Conservation (phyloP, 2,888 invertebrate genomes). For the Augochlorella aurata region DNA sequence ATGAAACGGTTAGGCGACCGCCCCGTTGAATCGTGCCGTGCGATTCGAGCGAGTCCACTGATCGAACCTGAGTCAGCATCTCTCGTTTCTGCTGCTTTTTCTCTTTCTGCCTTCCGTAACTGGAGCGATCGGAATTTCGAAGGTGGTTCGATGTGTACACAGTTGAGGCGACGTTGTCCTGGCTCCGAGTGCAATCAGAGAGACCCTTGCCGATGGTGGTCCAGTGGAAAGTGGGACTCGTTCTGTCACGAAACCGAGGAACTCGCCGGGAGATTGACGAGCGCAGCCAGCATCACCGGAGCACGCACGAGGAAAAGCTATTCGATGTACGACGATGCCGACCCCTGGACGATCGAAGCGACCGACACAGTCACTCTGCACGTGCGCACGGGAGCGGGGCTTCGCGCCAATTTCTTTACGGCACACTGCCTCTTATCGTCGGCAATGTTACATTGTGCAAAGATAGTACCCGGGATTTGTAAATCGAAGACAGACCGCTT, state of each 20-base stretch:
- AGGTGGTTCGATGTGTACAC: background rate
- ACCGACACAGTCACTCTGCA: conserved; percentile 61
- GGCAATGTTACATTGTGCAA: too few relatives aligned
- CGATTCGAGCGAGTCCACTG: conserved; percentile 43
- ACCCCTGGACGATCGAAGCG: conserved; percentile 68
- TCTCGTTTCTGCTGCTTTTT: conserved; percentile 8
- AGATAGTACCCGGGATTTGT: too few relatives aligned
- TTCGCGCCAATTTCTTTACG: conserved; percentile 64
- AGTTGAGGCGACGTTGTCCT: background rate
- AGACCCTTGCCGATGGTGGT: background rate
- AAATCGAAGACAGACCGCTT: too few relatives aligned
- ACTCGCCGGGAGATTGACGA: conserved; percentile 20
- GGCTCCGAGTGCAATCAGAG: background rate
- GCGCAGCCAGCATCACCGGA: conserved; percentile 57
- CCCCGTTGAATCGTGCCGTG: background rate
- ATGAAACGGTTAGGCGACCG: conserved; percentile 11
- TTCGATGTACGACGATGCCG: conserved; percentile 52
- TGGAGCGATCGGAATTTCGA: background rate
- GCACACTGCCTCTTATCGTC: conserved; percentile 15
- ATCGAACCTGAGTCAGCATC: conserved; percentile 5
- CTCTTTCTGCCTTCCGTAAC: background rate
- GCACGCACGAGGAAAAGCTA: conserved; percentile 58
- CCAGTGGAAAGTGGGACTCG: background rate
- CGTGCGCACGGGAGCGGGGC: conserved; percentile 52
- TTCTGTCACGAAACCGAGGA: conserved; percentile 56